Evolutionary conservation across 1,140 invertebrate species (phyloP), one percentile per base, ranked within the genome.

Genomic region (Campodea augens): DNA sequence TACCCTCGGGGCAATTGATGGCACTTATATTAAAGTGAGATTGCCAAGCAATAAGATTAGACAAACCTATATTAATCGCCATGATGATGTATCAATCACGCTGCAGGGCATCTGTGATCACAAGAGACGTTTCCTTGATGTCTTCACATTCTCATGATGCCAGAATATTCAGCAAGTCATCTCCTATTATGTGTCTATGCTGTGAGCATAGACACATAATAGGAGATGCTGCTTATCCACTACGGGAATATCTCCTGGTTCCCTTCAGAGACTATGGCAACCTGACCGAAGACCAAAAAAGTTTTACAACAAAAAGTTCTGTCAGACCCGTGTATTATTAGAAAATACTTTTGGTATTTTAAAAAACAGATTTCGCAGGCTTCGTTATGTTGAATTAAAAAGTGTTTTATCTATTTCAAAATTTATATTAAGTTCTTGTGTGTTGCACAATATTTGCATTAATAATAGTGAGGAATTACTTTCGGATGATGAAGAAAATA

Each of bases 401-500:
- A 25, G 18, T 21, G 52, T 61, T 7, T 38, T 55, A 23, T 51
- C 48, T 5, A 49, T 50, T 18, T 44, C 49, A 20, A 52, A 59
- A 38, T 53, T 56, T 49, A 53, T 57, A 45, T 54, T 58, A 27
- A 41, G 50, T 21, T 55, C 54, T 44, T 61, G 55, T 49, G 52
- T 63, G 5, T 45, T 64, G 42, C 57, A 62, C 37, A 61, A 61
- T 47, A 38, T 61, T 3, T 60, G 57, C 45, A 55, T 60, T 47
- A 12, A 25, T 21, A 15, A 47, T 37, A 41, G 48, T 24, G 56
- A 59, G 18, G 22, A 19, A 2, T 20, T 24, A 20, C 27, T 46
- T 37, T 13, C 48, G 3, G n/a, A 18, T 20, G 44, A 3, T 21
- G 38, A 18, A 20, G 44, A 46, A 38, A 24, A 42, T 46, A 38